Conservation (phyloP, 2,113 vertebrate genomes). For the Oreotrochilus melanogaster region DNA sequence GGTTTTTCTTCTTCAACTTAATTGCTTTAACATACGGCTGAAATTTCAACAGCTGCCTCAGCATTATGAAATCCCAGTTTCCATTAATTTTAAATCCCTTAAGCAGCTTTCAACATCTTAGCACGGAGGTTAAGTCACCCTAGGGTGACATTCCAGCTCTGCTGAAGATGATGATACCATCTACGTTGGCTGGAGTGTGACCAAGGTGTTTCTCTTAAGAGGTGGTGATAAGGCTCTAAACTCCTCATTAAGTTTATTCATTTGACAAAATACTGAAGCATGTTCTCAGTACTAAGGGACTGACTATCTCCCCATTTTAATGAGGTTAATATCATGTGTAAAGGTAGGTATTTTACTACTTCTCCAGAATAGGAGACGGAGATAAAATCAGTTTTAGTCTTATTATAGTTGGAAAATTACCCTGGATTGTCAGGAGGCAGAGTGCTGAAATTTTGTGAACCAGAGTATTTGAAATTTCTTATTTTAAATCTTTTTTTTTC, state of each 20-base stretch:
- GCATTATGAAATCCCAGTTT: not conserved
- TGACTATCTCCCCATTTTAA: not conserved
- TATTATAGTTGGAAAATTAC: not conserved
- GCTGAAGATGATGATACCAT: not conserved
- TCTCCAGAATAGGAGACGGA: not conserved
- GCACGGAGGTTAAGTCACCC: not conserved
- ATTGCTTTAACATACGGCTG: not conserved
- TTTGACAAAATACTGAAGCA: not conserved
- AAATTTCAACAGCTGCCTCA: conserved; percentile 10
- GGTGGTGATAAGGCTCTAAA: not conserved
- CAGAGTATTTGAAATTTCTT: not conserved
- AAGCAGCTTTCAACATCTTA: not conserved
- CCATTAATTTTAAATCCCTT: not conserved
- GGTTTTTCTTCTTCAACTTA: not conserved
- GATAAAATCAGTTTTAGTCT: not conserved
- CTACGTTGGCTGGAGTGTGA: not conserved
- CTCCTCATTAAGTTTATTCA: not conserved
- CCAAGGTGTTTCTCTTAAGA: not conserved
- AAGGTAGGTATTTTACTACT: not conserved
- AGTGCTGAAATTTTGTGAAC: not conserved
- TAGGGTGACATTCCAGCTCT: not conserved
- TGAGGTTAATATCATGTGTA: not conserved
- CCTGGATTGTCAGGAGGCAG: not conserved
- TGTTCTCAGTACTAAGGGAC: not conserved
- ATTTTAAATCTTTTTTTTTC: not conserved